phyloP scores from a whole-genome alignment of 2,797 vertebrate genomes.

The Coluber constrictor region DNA sequence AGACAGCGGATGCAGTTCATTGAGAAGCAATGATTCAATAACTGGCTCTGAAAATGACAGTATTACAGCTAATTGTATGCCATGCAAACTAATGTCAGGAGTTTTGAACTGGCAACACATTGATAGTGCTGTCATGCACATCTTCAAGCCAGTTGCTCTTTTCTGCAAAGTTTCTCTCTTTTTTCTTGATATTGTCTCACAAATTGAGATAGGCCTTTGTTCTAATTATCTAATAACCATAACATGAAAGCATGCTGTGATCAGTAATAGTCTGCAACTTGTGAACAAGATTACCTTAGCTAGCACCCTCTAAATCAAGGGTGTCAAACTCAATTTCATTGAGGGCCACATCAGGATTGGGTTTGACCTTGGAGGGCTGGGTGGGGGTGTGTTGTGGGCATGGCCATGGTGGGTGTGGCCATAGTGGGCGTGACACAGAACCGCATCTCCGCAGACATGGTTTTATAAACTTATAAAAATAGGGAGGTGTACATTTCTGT shows the following conservation, averaged over 20 bases:
- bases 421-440: too few species aligned
- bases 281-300: not conserved
- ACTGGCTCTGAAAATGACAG: rapidly evolving
- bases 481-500: too few species aligned
- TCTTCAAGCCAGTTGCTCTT: constrained; percentile 25
- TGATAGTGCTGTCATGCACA: constrained; percentile 29
- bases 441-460: too few species aligned
- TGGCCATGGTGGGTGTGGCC: too few species aligned
- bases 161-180: constrained; percentile 41
- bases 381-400: too few species aligned
- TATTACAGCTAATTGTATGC: constrained; percentile 36
- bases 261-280: not conserved
- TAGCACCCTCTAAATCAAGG: not conserved
- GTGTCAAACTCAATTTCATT: too few species aligned
- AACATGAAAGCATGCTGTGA: constrained; percentile 24
- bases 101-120: constrained; percentile 35
- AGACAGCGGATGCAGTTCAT: constrained; percentile 23
- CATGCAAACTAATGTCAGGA: constrained; percentile 8
- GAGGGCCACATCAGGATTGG: too few species aligned
- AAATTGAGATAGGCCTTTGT: constrained; percentile 61
- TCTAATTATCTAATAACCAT: constrained; percentile 54
- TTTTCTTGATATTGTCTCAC: constrained; percentile 48
- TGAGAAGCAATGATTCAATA: constrained; percentile 52
- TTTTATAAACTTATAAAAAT: too few species aligned
- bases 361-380: too few species aligned